Evolutionary conservation across 2,888 invertebrate species (phyloP), one percentile per base, ranked within the genome.

Genomic region (Xestia ashworthii): DNA sequence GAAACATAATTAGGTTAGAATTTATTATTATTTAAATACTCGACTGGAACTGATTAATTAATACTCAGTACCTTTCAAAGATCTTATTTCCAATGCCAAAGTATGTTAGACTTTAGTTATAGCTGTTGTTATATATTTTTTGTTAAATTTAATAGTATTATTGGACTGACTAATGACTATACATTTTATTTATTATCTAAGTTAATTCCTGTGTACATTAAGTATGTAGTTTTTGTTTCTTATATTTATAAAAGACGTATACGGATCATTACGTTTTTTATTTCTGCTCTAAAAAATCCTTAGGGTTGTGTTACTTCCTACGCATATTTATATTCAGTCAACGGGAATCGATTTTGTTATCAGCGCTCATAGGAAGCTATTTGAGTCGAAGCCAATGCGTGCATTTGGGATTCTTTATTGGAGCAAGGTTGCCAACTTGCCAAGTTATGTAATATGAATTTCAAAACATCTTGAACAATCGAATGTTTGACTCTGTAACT

Each of bases 181-280:
- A 74, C 66, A 73, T 44, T 79, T 85, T 78, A 68, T 85, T 88
- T 83, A 74, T 76, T 88, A 44, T 72, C 8, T 83, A 72, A 81
- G 75, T 88, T 80, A 68, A 74, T 89, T 78, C 74, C 81, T 84
- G 70, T 81, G 41, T n/a, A 79, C 70, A 78, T 73, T 78, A n/a
- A n/a, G n/a, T n/a, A 78, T 84, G 82, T 77, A 68, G 19, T 84
- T 83, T 88, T 85, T 81, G 67, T 85, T 75, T 16, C 41, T 8
- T 58, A 78, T 78, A 86, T 83, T 87, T 86, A 89, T 88, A 89
- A 88, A 88, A 84, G 76, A 81, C 72, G 76, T 89, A 87, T 86
- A 89, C 87, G 74, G 78, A 87, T 68, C 11, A 66, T 19, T 74
- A 64, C 5, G 41, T 72, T 81, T 84, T 80, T 85, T 81, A 81